phyloP scores from a whole-genome alignment of 2,113 vertebrate species.

The Micronycteris hirsuta region DNA sequence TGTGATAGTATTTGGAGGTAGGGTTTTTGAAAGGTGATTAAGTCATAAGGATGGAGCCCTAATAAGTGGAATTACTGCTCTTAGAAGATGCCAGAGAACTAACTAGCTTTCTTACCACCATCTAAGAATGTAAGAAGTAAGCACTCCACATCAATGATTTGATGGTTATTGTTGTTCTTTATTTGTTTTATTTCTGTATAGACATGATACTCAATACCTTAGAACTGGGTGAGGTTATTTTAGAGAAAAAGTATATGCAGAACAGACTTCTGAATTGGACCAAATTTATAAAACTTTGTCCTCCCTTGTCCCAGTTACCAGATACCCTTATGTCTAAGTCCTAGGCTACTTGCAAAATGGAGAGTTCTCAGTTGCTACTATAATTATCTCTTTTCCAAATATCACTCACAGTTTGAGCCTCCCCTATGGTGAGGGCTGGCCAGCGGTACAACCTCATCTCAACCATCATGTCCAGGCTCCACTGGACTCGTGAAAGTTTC shows the following conservation, averaged over 20 bases:
- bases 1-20: no score
- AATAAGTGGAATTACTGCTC: neutral
- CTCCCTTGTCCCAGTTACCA: neutral
- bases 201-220: neutral
- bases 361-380: neutral
- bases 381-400: neutral
- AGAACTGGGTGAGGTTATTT: neutral
- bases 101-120: neutral
- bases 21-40: neutral
- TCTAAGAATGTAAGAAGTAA: neutral
- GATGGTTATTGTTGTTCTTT: neutral
- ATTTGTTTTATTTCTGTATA: neutral
- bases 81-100: neutral
- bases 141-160: neutral
- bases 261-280: neutral
- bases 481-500: neutral
- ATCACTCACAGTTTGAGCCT: neutral
- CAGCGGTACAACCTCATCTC: neutral
- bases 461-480: neutral
- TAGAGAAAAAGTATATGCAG: neutral
- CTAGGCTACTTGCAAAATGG: neutral
- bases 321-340: neutral
- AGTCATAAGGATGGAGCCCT: neutral
- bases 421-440: neutral
- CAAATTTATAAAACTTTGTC: neutral